Conservation (phyloP, 2,113 vertebrate species). For the Promerops cafer region DNA sequence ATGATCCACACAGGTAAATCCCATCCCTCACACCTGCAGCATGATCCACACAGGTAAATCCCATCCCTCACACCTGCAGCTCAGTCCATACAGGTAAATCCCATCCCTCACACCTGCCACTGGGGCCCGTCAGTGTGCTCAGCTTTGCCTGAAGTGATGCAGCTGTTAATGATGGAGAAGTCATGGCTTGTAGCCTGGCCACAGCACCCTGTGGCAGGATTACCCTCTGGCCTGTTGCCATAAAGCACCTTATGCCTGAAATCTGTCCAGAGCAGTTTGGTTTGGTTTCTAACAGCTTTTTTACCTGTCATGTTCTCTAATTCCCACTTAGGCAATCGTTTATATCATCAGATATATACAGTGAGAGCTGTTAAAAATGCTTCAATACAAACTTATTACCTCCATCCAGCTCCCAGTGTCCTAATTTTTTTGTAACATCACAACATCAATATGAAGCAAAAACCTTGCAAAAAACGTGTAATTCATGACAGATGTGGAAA, state of each 20-base stretch:
- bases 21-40: neutral
- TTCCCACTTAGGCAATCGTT: neutral
- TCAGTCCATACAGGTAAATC: accelerated
- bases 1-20: accelerated
- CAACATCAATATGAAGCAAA: neutral
- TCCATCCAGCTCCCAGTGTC: neutral
- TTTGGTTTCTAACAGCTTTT: neutral
- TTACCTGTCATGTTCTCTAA: neutral
- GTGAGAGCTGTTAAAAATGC: neutral
- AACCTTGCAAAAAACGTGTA: neutral
- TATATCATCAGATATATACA: neutral
- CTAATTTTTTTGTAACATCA: neutral
- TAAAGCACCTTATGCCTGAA: neutral
- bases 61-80: neutral
- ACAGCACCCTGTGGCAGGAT: neutral
- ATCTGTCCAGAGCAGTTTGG: neutral
- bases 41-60: accelerated
- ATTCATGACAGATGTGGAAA: neutral
- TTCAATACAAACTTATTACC: neutral
- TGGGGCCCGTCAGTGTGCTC: neutral
- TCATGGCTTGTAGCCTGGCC: neutral
- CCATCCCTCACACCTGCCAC: neutral
- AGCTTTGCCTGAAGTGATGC: neutral
- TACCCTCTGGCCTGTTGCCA: neutral
- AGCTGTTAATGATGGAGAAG: neutral